phyloP scores from a whole-genome alignment of 2,113 vertebrate species.

The Neomonachus schauinslandi region DNA sequence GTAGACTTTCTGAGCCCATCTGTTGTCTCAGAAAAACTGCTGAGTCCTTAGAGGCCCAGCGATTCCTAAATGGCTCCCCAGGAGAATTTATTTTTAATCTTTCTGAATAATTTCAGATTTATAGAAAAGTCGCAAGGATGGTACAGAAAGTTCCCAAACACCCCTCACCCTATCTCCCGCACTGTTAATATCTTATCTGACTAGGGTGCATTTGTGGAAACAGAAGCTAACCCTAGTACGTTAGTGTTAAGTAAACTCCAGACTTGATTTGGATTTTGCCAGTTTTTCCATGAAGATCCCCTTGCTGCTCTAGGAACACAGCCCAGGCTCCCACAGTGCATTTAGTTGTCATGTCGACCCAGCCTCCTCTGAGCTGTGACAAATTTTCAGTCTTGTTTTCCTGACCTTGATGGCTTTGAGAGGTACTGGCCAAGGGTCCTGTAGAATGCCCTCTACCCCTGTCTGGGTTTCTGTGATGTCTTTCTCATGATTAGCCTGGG shows the following conservation, averaged over 20 bases:
- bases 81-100: slow-evolving; percentile 1
- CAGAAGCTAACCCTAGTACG: background rate
- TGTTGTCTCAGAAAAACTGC: background rate
- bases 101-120: background rate
- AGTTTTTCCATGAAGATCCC: background rate
- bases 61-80: background rate
- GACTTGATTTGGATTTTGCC: background rate
- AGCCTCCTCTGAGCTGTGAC: background rate
- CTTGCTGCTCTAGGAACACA: background rate
- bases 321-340: background rate
- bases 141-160: background rate
- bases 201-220: background rate
- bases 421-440: background rate
- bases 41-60: background rate
- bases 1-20: background rate
- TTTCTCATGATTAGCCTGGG: background rate
- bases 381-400: background rate
- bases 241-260: background rate
- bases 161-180: accelerated
- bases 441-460: background rate
- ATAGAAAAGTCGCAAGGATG: background rate
- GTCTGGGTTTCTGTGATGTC: background rate
- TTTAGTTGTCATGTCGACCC: background rate
- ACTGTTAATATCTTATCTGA: background rate
- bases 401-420: background rate